Base-by-base conservation (phyloP, 1,140 invertebrate genomes). In the Phymorhynchus buccinoides region DNA sequence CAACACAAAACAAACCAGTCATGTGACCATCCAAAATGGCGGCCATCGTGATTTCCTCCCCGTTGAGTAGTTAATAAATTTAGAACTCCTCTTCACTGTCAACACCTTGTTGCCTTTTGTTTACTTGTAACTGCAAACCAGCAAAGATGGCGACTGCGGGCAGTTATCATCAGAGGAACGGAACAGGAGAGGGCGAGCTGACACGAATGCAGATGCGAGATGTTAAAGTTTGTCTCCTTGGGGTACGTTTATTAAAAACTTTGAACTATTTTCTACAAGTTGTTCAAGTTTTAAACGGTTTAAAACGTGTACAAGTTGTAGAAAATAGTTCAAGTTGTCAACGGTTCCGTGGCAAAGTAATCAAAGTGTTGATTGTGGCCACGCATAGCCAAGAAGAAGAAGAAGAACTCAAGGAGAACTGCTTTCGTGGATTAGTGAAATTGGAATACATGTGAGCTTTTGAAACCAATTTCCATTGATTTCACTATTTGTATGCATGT, bases 151-250 rank as follows among this genome's bases (percentile, higher is more conserved):
- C 41, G 37, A 83, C 22, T 18, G 81, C 81, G 32, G n/a, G 66
- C 7, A 37, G 52, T 1, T 37, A 37, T 39, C 73, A 14, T 42
- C 81, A 68, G 30, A 44, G 62, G 32, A 71, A 83, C 3, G 81
- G 41, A 22, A 37, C 66, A 27, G 79, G 42, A 78, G 68, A 85
- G 3, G 73, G 78, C 32, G 73, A 66, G 79, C 16, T 66, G 48
- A 44, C 39, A 75, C 80, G 14, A 27, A 91, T 91, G 90, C 83
- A 89, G 56, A 83, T 89, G 78, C 80, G 90, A 73, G 92, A 93
- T 86, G 89, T 92, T 6, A 93, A 93, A 89, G 83, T 93, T 35
- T 93, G 92, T 83, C 85, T 93, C 6, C 85, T 93, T 7, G 92
- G 92, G 84, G 92, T 92, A 90, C 89, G 90, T 81, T 42, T 27